Conservation (phyloP, 2,113 vertebrate species). For the Bombycilla garrulus region DNA sequence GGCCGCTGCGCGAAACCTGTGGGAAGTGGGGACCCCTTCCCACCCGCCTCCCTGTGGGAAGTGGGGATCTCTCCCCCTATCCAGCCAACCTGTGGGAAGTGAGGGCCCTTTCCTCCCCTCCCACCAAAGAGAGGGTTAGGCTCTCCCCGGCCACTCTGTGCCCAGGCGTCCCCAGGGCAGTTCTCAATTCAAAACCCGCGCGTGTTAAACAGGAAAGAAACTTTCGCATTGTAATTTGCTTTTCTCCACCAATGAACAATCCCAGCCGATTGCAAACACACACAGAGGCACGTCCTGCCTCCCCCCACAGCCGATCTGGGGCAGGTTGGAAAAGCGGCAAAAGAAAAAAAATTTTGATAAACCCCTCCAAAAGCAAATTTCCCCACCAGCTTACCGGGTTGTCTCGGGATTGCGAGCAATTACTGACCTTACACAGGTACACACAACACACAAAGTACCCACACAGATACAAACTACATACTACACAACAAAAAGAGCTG, state of each 20-base stretch:
- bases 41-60: no score
- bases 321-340: neutral
- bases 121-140: neutral
- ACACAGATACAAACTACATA: no score
- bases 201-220: neutral
- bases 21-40: neutral
- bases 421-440: neutral
- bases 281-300: no score
- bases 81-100: no score
- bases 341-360: neutral
- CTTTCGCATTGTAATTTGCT: neutral
- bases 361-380: neutral
- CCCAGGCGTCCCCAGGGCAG: neutral
- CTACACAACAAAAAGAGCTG: neutral
- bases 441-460: no score
- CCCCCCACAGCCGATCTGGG: neutral
- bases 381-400: no score
- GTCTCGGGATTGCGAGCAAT: neutral
- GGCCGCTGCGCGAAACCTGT: neutral
- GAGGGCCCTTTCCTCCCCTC: no score
- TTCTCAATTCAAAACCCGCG: neutral
- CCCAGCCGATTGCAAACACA: no score
- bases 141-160: neutral
- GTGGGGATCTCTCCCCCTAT: no score
- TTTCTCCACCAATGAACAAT: neutral